Conservation (phyloP, 2,888 invertebrate genomes). For the Muscina levida region DNA sequence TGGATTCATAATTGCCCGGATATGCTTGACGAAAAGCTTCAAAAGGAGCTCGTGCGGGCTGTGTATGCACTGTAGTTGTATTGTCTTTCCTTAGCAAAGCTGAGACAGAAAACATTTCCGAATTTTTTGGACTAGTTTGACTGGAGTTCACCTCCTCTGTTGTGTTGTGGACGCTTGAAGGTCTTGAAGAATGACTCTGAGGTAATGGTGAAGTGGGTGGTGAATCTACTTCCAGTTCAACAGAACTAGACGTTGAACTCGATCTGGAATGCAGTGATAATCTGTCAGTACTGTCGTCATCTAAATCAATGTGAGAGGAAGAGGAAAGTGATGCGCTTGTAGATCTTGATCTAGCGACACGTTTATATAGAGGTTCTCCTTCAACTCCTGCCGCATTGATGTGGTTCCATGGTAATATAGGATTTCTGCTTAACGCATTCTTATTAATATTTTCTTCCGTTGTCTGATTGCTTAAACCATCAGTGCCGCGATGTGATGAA, state of each 20-base stretch:
- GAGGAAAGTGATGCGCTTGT: slow-evolving; percentile 73
- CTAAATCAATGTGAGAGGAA: slow-evolving; percentile 74
- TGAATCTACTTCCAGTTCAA: slow-evolving; percentile 89
- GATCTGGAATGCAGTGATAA: slow-evolving; percentile 71
- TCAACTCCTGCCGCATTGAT: slow-evolving; percentile 58
- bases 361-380: slow-evolving; percentile 62
- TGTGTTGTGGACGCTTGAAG: slow-evolving; percentile 49
- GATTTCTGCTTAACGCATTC: slow-evolving; percentile 77
- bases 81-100: slow-evolving; percentile 90
- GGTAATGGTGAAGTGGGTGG: slow-evolving; percentile 80
- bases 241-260: slow-evolving; percentile 81
- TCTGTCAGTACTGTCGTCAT: slow-evolving; percentile 72
- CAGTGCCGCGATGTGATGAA: slow-evolving; percentile 46
- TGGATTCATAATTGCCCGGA: slow-evolving; percentile 77
- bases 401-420: slow-evolving; percentile 71
- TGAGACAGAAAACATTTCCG: slow-evolving; percentile 91
- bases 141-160: slow-evolving; percentile 67
- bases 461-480: slow-evolving; percentile 39
- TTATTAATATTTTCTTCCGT: slow-evolving; percentile 77
- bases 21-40: slow-evolving; percentile 81
- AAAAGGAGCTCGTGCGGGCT: slow-evolving; percentile 70
- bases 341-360: slow-evolving; percentile 76
- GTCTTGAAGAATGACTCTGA: slow-evolving; percentile 71
- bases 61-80: slow-evolving; percentile 34
- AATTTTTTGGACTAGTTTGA: slow-evolving; percentile 82